Conservation (phyloP, 2,888 invertebrate species). For the Nomada fucata region DNA sequence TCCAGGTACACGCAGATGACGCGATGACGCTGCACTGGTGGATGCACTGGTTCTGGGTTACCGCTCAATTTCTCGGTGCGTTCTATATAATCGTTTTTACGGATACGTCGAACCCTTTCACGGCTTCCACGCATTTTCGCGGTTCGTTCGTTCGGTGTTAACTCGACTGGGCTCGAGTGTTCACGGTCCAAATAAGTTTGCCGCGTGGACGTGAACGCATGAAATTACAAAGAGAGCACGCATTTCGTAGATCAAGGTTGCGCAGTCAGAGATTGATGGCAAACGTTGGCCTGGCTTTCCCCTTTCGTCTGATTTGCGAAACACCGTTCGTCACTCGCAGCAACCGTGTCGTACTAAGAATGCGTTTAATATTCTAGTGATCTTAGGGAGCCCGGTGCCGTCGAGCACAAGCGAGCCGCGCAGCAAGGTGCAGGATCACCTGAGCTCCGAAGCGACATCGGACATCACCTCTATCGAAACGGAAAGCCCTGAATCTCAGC, state of each 20-base stretch:
- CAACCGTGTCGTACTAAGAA: not conserved
- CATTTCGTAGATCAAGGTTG: constrained; percentile 9
- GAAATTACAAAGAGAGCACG: not conserved
- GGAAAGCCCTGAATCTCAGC: constrained; percentile 38
- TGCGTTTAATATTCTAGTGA: constrained; percentile 58
- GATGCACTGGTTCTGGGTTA: constrained; percentile 96
- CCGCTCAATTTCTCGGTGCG: constrained; percentile 84
- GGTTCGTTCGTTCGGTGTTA: not conserved
- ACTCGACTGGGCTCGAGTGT: not conserved
- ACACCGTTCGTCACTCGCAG: not conserved
- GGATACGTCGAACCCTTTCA: constrained; percentile 12
- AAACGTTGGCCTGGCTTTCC: not conserved
- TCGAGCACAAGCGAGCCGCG: constrained; percentile 72
- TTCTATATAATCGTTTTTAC: constrained; percentile 41
- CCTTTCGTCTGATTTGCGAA: not conserved
- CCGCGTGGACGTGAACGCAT: not conserved
- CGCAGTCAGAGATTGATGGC: no score
- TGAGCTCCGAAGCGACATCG: constrained; percentile 37
- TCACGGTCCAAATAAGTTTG: constrained; percentile 45
- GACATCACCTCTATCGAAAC: constrained; percentile 39
- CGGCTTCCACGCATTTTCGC: constrained; percentile 21
- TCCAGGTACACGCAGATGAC: constrained; percentile 81
- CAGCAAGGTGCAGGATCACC: constrained; percentile 54
- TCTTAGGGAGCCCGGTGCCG: constrained; percentile 75
- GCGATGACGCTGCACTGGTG: constrained; percentile 94